Evolutionary conservation across 2,113 vertebrate species (phyloP), one percentile per base, ranked within the genome.

Genomic region (Falco punctatus): DNA sequence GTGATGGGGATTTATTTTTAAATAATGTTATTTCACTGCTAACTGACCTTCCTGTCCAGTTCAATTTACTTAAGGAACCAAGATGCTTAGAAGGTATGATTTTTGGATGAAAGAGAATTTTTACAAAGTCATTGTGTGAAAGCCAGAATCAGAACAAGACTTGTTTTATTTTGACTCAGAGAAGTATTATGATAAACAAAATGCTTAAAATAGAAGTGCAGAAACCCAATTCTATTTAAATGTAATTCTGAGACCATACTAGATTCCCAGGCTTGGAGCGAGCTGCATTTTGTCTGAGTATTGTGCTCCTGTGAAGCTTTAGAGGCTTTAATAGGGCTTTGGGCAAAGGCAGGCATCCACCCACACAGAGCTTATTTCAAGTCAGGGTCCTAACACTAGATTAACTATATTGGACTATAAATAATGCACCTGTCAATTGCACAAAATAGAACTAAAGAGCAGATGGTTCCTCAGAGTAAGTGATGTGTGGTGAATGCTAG

Each of bases 1-100:
- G 87, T 71, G 42, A 89, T 94, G 78, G 48, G 33, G 33, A 85
- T 93, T 81, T 94, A 89, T 85, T 97, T 98, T 97, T 84, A 96
- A 93, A 75, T 96, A 97, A 96, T 51, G 6, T 84, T 96, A 85
- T 96, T 95, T 95, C 91, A 84, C 65, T 83, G 54, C 38, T 81
- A 92, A 81, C 70, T 94, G 78, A 62, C 52, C 75, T 96, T 96
- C 77, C 91, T 91, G 55, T 90, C 88, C 66, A 51, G 15, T 86
- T 49, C 55, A 95, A 57, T 95, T 96, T 96, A 69, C 26, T 82
- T 75, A 94, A 84, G 33, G 35, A 94, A 96, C 38, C 32, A 77
- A 92, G 94, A 88, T 83, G 30, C 13, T 90, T 84, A 24, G 15
- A 87, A 96, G 35, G 35, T 46, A 91, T 11, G 65, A n/a, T 70